Percentiles rank a stretch among this genome's conserved stretches.
Evolutionary conservation across 1,140 invertebrate genomes (phyloP).

Genomic region (Drosophila nasuta): DNA sequence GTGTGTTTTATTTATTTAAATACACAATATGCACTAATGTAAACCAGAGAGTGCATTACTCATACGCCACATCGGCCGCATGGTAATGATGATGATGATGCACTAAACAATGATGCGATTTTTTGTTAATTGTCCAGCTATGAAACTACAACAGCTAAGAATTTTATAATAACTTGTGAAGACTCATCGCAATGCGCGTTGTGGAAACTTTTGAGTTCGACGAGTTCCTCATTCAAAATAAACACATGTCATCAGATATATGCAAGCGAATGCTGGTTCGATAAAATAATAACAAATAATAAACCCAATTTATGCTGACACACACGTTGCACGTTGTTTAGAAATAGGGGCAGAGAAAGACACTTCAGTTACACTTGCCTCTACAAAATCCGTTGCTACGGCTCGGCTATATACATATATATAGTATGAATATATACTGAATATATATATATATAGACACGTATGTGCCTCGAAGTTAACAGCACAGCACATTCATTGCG

Average conservation of each 20-base stretch:
- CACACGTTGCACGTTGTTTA: background rate
- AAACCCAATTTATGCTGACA: background rate
- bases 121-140: background rate
- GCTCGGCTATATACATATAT: background rate
- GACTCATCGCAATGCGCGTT: no score
- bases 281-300: background rate
- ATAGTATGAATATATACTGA: background rate
- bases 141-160: no score
- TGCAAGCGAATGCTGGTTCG: background rate
- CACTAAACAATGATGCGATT: background rate
- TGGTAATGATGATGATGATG: constrained; percentile 1
- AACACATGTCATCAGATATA: background rate
- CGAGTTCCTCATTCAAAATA: background rate
- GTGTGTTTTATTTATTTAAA: background rate
- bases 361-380: no score
- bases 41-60: constrained; percentile 8
- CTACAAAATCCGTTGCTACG: background rate
- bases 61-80: constrained; percentile 15
- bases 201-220: no score
- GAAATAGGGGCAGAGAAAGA: no score
- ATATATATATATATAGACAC: background rate
- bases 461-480: no score
- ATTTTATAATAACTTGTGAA: no score
- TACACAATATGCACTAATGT: constrained; percentile 12
- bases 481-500: background rate